Conservation (phyloP, 2,113 vertebrate species). For the Miniopterus natalensis region DNA sequence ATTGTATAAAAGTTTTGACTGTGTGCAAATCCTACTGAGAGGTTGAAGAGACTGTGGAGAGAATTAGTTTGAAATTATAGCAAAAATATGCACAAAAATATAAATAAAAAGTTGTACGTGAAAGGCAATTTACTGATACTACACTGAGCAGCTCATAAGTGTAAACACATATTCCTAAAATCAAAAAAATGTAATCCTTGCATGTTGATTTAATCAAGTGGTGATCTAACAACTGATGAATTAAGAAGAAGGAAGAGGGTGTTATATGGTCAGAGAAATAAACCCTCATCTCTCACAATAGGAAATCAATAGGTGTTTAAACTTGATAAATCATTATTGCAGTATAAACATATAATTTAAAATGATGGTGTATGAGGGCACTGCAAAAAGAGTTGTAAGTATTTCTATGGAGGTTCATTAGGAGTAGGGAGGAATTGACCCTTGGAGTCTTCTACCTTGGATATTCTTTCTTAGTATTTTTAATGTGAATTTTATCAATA, state of each 20-base stretch:
- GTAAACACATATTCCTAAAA: neutral
- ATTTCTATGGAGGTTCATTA: neutral
- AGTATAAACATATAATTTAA: neutral
- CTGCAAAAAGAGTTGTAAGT: neutral
- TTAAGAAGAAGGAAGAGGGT: neutral
- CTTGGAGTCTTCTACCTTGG: neutral
- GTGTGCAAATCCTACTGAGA: neutral
- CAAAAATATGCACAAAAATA: neutral
- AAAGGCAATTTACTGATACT: neutral
- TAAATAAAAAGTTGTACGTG: neutral
- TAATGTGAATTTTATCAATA: neutral
- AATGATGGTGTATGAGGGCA: neutral
- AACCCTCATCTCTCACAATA: neutral
- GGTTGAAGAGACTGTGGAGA: neutral
- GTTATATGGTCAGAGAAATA: neutral
- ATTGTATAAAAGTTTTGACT: neutral
- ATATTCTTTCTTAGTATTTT: neutral
- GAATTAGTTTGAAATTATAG: neutral
- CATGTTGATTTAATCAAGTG: neutral
- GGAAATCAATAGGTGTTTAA: neutral
- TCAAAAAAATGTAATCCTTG: neutral
- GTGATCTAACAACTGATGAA: neutral
- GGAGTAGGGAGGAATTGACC: neutral
- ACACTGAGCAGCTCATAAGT: neutral
- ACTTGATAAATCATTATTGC: neutral